These are phyloP conservation scores for Podarcis cretensis DNA, from an alignment of 2,113 vertebrate species.

Conservation along the genomic window DNA sequence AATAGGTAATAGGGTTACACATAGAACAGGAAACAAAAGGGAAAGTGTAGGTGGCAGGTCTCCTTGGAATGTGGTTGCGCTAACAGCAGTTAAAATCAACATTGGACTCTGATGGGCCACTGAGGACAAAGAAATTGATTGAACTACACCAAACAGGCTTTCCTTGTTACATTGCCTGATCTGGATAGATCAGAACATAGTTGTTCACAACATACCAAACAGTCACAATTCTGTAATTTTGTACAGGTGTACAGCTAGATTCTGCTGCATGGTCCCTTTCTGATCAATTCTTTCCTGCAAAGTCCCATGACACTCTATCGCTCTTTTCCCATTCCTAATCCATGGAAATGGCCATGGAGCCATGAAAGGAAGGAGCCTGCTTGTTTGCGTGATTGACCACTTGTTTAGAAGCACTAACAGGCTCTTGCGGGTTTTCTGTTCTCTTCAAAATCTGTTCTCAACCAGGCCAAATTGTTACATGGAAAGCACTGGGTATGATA, in stretches of 20 bases:
- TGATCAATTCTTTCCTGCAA: not conserved
- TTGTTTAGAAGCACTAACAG: not conserved
- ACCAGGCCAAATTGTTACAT: not conserved
- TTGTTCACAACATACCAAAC: not conserved
- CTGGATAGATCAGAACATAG: not conserved
- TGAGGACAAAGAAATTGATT: not conserved
- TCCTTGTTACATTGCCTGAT: not conserved
- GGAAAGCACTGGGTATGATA: not conserved
- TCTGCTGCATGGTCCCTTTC: not conserved
- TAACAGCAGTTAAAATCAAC: conserved; percentile 2
- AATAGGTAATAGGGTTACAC: not conserved
- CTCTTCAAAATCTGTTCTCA: not conserved
- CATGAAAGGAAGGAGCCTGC: not conserved
- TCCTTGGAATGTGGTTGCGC: not conserved
- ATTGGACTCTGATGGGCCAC: not conserved
- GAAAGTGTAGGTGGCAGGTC: not conserved
- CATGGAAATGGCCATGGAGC: not conserved
- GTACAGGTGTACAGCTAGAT: not conserved
- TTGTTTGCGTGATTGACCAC: not conserved
- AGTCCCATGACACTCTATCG: not conserved
- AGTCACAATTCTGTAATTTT: not conserved
- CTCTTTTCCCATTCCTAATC: not conserved
- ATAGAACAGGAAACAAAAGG: not conserved
- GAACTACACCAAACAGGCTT: not conserved
- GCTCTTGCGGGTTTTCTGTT: not conserved